phyloP scores from a whole-genome alignment of 2,888 invertebrate genomes.

The Bellardia pandia region DNA sequence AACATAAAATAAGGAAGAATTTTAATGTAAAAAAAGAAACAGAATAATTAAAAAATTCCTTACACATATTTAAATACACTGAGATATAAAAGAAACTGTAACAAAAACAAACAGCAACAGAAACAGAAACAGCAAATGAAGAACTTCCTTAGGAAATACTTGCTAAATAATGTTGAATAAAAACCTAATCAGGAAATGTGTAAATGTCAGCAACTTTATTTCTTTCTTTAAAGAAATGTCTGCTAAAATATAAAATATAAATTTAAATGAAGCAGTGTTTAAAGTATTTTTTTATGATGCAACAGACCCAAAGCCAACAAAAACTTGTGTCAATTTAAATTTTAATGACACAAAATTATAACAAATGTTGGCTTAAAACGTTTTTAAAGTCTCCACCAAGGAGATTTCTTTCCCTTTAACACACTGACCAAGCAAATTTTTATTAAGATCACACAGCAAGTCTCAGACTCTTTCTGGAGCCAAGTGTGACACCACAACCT shows the following conservation, averaged over 20 bases:
- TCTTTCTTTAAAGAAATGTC: not conserved
- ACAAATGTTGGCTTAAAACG: not conserved
- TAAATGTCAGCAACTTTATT: not conserved
- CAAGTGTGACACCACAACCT: constrained; percentile 56
- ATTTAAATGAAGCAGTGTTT: constrained; percentile 68
- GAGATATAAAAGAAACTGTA: not conserved
- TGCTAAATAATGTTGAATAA: constrained; percentile 16
- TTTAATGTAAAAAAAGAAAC: constrained; percentile 24
- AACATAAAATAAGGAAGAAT: constrained; percentile 1
- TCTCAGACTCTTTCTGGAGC: constrained; percentile 7
- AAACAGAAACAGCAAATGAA: constrained; percentile 40
- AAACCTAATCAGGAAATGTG: not conserved
- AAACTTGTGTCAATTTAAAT: not conserved
- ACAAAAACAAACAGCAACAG: not conserved
- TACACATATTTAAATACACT: constrained; percentile 42
- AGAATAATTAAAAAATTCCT: constrained; percentile 12
- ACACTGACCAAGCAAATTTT: not conserved
- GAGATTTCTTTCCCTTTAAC: not conserved
- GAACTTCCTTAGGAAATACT: constrained; percentile 62
- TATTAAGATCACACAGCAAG: constrained; percentile 9
- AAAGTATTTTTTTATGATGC: constrained; percentile 53
- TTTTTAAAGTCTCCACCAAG: not conserved
- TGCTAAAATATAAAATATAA: not conserved
- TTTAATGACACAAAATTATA: not conserved
- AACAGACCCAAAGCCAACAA: not conserved